These are phyloP conservation scores for Cephus spinipes DNA, from an alignment of 2,888 invertebrate species.

Conservation along the genomic window DNA sequence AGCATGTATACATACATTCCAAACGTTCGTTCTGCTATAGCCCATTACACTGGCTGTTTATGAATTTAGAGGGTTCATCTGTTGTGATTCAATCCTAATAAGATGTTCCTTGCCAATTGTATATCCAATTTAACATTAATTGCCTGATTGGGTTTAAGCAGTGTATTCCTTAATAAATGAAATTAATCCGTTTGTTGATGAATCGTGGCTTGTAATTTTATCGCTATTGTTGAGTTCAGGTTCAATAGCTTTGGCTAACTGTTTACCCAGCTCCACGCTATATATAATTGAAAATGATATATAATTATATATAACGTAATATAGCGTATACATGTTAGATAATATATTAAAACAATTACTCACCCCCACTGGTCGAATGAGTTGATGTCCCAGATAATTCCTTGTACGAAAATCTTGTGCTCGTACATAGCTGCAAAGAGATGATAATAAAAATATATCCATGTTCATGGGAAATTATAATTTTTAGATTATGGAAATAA, in stretches of 20 bases:
- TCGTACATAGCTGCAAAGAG: constrained; percentile 89
- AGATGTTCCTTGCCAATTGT: constrained; percentile 93
- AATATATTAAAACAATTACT: constrained; percentile 49
- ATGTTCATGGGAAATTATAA: background rate
- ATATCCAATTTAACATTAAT: constrained; percentile 98
- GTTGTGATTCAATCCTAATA: constrained; percentile 82
- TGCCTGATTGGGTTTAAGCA: constrained; percentile 61
- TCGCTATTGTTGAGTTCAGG: constrained; percentile 83
- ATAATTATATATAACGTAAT: background rate
- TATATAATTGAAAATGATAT: constrained; percentile 27
- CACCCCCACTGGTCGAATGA: constrained; percentile 99
- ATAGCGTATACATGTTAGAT: background rate
- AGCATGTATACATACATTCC: background rate
- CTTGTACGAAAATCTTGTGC: constrained; percentile 99
- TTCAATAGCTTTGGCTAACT: constrained; percentile 97
- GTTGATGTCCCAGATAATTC: constrained; percentile 99
- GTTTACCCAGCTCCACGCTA: constrained; percentile 97
- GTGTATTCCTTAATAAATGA: constrained; percentile 87
- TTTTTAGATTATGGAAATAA: constrained; percentile 9
- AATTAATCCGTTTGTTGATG: constrained; percentile 97
- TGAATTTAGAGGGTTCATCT: constrained; percentile 36
- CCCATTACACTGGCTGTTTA: background rate
- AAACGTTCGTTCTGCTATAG: background rate
- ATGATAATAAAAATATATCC: constrained; percentile 1
- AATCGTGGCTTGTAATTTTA: constrained; percentile 85